Percentiles rank a stretch among this genome's conserved stretches.
Conservation (phyloP, 2,888 invertebrate species). For the Heteromurus nitidus region DNA sequence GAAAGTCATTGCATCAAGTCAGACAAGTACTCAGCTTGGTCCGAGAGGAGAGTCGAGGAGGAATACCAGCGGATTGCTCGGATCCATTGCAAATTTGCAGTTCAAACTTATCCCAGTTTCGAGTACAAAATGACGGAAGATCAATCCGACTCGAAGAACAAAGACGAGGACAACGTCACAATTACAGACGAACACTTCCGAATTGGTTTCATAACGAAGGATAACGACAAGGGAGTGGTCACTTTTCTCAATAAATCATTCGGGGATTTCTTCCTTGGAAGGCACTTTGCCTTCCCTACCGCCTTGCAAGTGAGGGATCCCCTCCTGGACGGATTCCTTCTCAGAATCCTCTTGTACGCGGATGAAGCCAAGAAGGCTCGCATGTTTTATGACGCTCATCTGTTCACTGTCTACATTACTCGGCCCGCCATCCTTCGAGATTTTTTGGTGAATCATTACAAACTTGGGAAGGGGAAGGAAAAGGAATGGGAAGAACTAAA, state of each 20-base stretch:
- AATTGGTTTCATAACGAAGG: not conserved
- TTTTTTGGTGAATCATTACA: conserved; percentile 36
- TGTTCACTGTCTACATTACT: not conserved
- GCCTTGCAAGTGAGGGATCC: not conserved
- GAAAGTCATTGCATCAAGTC: not conserved
- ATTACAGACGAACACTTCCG: not conserved
- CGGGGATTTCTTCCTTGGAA: conserved; percentile 39
- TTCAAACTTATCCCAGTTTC: conserved; percentile 1
- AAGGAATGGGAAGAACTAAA: conserved; percentile 11
- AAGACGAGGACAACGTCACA: too few species aligned
- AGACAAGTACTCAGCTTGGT: not conserved
- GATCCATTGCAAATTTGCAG: not conserved
- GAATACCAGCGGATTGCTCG: not conserved
- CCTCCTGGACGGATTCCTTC: not conserved
- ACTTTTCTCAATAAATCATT: not conserved
- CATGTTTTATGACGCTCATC: not conserved
- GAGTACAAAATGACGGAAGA: too few species aligned
- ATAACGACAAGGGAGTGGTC: not conserved
- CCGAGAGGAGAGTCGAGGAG: not conserved
- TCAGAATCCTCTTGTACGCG: not conserved
- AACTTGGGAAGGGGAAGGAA: not conserved
- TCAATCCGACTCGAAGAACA: too few species aligned
- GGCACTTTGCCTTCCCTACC: not conserved
- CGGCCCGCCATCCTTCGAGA: not conserved
- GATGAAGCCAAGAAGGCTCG: not conserved